Base-by-base conservation (phyloP, 1,140 invertebrate species). In the Apocrypta bakeri region DNA sequence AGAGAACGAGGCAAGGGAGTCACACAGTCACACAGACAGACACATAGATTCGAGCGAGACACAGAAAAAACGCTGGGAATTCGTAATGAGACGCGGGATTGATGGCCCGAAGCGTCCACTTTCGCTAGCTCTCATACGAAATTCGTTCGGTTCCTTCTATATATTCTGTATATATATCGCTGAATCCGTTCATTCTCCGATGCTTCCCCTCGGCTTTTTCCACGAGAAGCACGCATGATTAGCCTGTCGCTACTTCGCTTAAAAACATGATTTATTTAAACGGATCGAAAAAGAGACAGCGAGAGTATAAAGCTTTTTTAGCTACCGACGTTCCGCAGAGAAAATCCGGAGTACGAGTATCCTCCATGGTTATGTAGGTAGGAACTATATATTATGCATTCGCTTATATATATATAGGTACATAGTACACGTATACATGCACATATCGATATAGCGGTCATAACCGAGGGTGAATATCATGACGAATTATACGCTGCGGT, bases 41-140 rank as follows among this genome's bases (percentile, higher is more conserved):
- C 48, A n/a, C 21, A 56, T 14, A 21, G 48, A n/a, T 17, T 17
- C 6, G 66, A 76, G 74, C 12, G 56, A 82, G 72, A 71, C 14
- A 31, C 64, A 48, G 21, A 82, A 29, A 69, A 25, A 69, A 56
- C 25, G 64, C 33, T 42, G 72, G 33, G 78, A 80, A 83, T 83
- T 80, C 61, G 72, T 83, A 83, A 83, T 83, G 66, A 83, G 82
- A 80, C 71, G 72, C 29, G 42, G 79, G 82, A 83, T 83, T 69
- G 72, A 83, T 80, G 61, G 33, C 17, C 61, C 24, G 12, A 24
- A 69, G 24, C 17, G 11, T 27, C 27, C 27, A 64, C 29, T 69
- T 4, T 56, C 12, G 42, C 79, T n/a, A n/a, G n/a, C n/a, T n/a
- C n/a, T 64, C 79, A 63, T 27, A n/a, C 42, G 2, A 63, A 71